Percentiles rank a stretch among this genome's conserved stretches.
Conservation (phyloP, 2,113 vertebrate genomes). For the Loxodonta africana region DNA sequence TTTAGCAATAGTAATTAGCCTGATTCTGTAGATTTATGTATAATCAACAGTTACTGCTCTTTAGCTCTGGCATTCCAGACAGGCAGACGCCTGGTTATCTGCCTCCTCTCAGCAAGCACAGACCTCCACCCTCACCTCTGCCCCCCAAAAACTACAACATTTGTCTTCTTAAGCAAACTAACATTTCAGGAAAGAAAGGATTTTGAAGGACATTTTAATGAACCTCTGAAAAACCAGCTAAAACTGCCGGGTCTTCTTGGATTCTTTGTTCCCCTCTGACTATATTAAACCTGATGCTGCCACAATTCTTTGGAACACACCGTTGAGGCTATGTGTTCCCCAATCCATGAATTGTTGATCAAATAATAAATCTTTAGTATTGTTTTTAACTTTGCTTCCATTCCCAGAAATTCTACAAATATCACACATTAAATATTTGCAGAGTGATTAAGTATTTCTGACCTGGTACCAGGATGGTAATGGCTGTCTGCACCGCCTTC, state of each 20-base stretch:
- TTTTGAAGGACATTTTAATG: background rate
- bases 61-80: background rate
- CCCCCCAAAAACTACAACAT: background rate
- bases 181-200: background rate
- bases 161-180: background rate
- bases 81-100: background rate
- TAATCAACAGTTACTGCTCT: background rate
- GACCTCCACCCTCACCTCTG: no score
- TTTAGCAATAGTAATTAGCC: background rate
- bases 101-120: background rate
- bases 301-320: background rate
- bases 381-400: background rate
- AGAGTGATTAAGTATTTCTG: conserved; percentile 77
- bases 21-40: background rate
- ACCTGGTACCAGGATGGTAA: conserved; percentile 99
- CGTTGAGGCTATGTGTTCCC: no score
- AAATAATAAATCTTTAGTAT: background rate
- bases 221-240: background rate
- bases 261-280: background rate
- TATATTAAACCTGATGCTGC: background rate
- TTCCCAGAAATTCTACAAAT: background rate
- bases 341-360: background rate
- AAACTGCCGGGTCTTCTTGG: background rate
- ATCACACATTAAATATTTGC: conserved; percentile 57
- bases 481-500: conserved; percentile 98